These are phyloP conservation scores for Kryptolebias marmoratus DNA, from an alignment of 2,113 vertebrate species.

Conservation along the genomic window DNA sequence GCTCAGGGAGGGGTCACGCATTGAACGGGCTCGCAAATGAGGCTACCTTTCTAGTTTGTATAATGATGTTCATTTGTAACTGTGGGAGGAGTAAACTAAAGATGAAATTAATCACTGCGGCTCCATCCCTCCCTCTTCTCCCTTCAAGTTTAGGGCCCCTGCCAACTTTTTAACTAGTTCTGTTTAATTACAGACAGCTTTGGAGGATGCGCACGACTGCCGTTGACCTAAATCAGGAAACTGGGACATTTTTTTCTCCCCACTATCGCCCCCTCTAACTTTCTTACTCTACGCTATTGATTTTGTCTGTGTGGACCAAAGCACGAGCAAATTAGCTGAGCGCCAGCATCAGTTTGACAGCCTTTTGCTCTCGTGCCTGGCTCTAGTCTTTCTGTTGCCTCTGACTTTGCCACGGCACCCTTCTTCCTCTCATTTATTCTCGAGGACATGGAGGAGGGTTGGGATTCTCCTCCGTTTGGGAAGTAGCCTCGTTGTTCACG, in stretches of 20 bases:
- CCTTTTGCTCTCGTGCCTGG: background rate
- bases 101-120: slow-evolving; percentile 65
- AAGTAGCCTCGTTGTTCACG: slow-evolving; percentile 43
- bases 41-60: slow-evolving; percentile 68
- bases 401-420: slow-evolving; percentile 33
- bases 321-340: slow-evolving; percentile 65
- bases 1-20: slow-evolving; percentile 51
- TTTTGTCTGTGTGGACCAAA: slow-evolving; percentile 59
- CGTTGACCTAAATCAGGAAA: slow-evolving; percentile 81
- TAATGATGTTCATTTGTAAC: slow-evolving; percentile 35
- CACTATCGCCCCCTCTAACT: slow-evolving; percentile 31
- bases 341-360: slow-evolving; percentile 41
- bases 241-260: slow-evolving; percentile 58
- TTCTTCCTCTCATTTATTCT: slow-evolving; percentile 49
- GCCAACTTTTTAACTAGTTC: slow-evolving; percentile 66
- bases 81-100: slow-evolving; percentile 69
- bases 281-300: slow-evolving; percentile 73
- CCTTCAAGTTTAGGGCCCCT: slow-evolving; percentile 50
- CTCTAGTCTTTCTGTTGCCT: slow-evolving; percentile 10
- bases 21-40: slow-evolving; percentile 64
- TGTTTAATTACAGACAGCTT: slow-evolving; percentile 77
- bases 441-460: slow-evolving; percentile 32
- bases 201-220: slow-evolving; percentile 60
- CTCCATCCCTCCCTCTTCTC: slow-evolving; percentile 25
- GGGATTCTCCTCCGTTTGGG: slow-evolving; percentile 35